These are phyloP conservation scores for Pristis pectinata DNA, from an alignment of 2,797 vertebrate species.

Conservation along the genomic window DNA sequence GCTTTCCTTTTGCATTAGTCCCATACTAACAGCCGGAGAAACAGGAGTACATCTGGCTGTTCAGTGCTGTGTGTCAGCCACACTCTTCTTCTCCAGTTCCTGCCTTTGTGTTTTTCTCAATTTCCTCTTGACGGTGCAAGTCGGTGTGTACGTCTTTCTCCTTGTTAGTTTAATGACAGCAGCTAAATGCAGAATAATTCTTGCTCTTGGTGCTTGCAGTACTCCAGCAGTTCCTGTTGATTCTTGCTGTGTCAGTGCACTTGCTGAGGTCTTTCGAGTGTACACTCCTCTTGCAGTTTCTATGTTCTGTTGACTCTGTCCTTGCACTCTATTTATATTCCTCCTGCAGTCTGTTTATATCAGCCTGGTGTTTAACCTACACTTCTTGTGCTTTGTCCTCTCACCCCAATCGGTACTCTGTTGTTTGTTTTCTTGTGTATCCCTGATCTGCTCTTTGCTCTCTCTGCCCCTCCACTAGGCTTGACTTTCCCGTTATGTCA, in stretches of 20 bases:
- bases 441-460: not conserved
- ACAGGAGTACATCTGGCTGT: not conserved
- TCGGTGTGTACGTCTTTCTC: not conserved
- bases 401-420: not conserved
- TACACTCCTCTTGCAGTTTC: not conserved
- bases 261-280: not conserved
- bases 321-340: constrained; percentile 9
- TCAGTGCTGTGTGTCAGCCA: not conserved
- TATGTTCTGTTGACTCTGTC: not conserved
- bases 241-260: not conserved
- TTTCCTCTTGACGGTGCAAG: not conserved
- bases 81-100: not conserved
- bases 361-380: not conserved
- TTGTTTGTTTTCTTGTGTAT: not conserved
- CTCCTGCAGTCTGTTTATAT: not conserved
- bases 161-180: not conserved
- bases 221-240: not conserved
- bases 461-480: not conserved
- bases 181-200: not conserved
- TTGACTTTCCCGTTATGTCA: not conserved
- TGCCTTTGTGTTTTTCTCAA: not conserved
- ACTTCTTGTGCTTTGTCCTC: not conserved
- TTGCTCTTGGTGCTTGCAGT: too few species aligned
- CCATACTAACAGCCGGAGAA: not conserved
- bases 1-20: too few species aligned